Percentiles rank a stretch among this genome's conserved stretches.
These are phyloP conservation scores for Garra rufa DNA, from an alignment of 2,113 vertebrate genomes.

Conservation along the genomic window DNA sequence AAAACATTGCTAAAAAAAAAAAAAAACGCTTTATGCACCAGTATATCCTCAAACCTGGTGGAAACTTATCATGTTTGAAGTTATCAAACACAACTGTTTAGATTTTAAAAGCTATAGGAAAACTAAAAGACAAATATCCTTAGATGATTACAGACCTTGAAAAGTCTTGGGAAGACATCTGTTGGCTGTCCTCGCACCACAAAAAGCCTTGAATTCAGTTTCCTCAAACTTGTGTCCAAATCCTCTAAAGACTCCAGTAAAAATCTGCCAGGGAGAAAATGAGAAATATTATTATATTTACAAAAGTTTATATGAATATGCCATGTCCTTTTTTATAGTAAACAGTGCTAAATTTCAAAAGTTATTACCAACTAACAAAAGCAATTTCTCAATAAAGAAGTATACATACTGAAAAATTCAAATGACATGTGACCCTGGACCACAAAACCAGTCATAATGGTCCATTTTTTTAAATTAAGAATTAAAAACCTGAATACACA, in stretches of 20 bases:
- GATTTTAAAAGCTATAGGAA: neutral
- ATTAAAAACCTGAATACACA: too few species aligned
- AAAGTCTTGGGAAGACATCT: conserved; percentile 93
- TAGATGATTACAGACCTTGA: conserved; percentile 82
- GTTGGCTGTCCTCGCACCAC: conserved; percentile 93
- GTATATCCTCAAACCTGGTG: neutral
- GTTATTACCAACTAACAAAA: neutral
- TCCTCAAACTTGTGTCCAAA: conserved; percentile 91
- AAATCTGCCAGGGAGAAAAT: conserved; percentile 77
- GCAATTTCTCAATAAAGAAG: neutral
- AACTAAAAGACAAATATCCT: neutral
- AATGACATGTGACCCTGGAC: too few species aligned
- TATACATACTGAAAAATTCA: too few species aligned
- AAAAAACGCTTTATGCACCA: conserved; percentile 2
- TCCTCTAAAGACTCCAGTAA: conserved; percentile 93
- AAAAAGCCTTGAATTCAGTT: conserved; percentile 92
- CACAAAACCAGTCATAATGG: too few species aligned
- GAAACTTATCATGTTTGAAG: neutral
- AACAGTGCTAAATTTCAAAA: neutral
- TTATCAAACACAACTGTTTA: neutral
- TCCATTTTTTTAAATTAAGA: too few species aligned
- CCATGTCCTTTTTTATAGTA: neutral
- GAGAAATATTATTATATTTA: neutral
- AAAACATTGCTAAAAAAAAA: neutral
- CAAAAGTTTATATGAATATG: neutral